Base-by-base conservation (phyloP, 2,797 vertebrate genomes). In the Ataeniobius toweri region DNA sequence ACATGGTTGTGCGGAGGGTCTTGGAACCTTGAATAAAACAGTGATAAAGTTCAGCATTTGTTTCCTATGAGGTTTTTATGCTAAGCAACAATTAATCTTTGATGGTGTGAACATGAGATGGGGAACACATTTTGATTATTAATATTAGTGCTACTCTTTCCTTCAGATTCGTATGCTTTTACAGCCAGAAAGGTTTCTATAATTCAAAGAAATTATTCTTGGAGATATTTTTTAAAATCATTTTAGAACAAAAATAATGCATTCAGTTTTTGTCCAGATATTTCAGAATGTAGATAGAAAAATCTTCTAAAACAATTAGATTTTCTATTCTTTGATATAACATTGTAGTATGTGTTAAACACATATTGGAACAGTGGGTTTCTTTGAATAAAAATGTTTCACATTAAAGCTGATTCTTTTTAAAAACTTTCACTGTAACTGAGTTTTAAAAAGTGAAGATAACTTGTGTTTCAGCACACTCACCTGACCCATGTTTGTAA, bases 401-500 rank as follows among this genome's bases (percentile, higher is more conserved):
- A 24, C 48, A 14, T 46, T 9, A 26, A 46, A 69, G 13, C 44
- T 48, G 24, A 22, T 69, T n/a, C 12, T 83, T 28, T 13, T 14
- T 10, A 7, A 31, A 70, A 16, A 50, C n/a, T 50, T 59, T 73
- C 24, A 44, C 13, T 2, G 14, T 73, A 26, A 44, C 28, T 18
- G 5, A 58, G 7, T 13, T 26, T 12, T 4, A 71, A 51, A 24
- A 31, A 14, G 36, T 24, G 48, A 9, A 76, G 20, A 44, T 9
- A 48, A 0, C 0, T 5, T 50, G 22, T 71, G 36, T 58, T 46
- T 28, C 41, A 28, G n/a, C 56, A 55, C 77, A 90, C 95, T 93
- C 95, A 99, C 98, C 97, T 98, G 97, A 88, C 97, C 98, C 88
- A 98, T 93, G 85, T 99, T 98, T 84, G 95, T 86, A 93, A 98